phyloP scores from a whole-genome alignment of 2,888 invertebrate genomes.

The Eilema depressum region DNA sequence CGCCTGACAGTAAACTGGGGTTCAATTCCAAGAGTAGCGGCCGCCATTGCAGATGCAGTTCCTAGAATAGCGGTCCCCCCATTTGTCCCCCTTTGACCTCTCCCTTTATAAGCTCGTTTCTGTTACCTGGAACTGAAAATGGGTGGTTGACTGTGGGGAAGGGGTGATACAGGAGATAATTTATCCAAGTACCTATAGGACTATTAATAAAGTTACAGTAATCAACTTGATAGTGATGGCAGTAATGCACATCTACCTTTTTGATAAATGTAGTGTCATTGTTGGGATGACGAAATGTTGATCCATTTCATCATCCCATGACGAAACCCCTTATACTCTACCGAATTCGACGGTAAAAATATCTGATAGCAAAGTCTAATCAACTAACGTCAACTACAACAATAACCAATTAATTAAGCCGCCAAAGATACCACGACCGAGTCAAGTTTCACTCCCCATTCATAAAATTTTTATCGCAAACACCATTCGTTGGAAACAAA shows the following conservation, averaged over 20 bases:
- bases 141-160: not conserved
- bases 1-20: no score
- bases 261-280: no score
- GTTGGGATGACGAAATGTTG: no score
- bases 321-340: not conserved
- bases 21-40: no score
- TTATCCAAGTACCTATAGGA: no score
- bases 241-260: no score
- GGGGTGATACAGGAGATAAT: not conserved
- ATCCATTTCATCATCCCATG: not conserved
- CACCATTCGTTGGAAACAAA: constrained; percentile 11
- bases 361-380: not conserved
- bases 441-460: not conserved
- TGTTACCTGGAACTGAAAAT: not conserved
- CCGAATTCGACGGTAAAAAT: not conserved
- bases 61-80: no score
- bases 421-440: not conserved
- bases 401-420: not conserved
- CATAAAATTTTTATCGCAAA: not conserved
- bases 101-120: not conserved
- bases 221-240: not conserved
- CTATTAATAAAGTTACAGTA: not conserved
- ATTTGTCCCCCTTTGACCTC: not conserved
- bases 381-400: constrained; percentile 3
- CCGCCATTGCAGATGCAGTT: no score